Conservation (phyloP, 2,113 vertebrate genomes). For the Serinus canaria region DNA sequence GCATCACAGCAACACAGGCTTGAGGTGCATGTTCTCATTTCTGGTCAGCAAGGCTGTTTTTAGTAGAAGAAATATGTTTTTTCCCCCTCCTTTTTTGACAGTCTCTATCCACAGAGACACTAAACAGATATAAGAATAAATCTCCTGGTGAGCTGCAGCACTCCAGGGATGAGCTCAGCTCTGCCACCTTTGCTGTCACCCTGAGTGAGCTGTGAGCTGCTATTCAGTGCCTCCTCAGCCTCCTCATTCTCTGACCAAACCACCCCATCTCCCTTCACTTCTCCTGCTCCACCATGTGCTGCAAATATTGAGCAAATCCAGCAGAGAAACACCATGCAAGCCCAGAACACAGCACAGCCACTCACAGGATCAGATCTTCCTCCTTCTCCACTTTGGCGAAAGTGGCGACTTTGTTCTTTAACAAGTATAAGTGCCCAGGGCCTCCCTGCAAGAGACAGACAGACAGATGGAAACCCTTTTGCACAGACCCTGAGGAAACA, state of each 20-base stretch:
- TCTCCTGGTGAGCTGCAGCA: neutral
- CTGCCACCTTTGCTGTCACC: neutral
- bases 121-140: neutral
- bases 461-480: neutral
- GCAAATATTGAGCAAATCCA: neutral
- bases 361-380: conserved; percentile 97
- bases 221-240: neutral
- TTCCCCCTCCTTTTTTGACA: neutral
- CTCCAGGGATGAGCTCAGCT: neutral
- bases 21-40: fast-evolving
- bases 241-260: neutral
- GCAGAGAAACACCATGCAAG: neutral
- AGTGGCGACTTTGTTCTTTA: conserved; percentile 98
- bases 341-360: neutral
- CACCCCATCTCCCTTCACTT: neutral
- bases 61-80: neutral
- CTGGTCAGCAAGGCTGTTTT: neutral
- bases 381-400: conserved; percentile 99
- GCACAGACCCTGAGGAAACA: neutral
- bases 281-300: neutral
- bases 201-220: neutral
- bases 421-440: conserved; percentile 91
- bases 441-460: conserved; percentile 81
- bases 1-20: neutral
- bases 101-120: neutral